Percentiles rank a stretch among this genome's conserved stretches.
Evolutionary conservation across 2,888 invertebrate genomes (phyloP).

Genomic region (Caenorhabditis sinica): DNA sequence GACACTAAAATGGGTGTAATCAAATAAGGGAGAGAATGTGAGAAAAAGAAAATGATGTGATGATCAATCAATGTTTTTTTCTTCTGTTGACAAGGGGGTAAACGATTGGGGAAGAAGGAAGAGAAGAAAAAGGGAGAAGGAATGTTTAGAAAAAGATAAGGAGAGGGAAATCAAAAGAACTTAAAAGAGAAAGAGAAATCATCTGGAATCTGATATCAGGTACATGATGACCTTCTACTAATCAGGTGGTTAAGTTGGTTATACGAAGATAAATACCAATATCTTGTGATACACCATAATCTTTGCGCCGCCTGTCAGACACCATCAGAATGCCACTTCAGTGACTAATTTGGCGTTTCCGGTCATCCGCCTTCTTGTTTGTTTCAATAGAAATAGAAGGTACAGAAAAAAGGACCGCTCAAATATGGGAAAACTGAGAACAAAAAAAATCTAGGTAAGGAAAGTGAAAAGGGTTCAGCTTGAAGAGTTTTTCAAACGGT

Average conservation of each 20-base stretch:
- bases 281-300: constrained; percentile 55
- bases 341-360: constrained; percentile 61
- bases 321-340: constrained; percentile 43
- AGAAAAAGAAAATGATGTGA: constrained; percentile 48
- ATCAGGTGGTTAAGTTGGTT: constrained; percentile 51
- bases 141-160: constrained; percentile 30
- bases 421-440: background rate
- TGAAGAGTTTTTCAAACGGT: background rate
- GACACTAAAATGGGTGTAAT: constrained; percentile 45
- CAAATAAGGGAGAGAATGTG: constrained; percentile 34
- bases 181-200: constrained; percentile 13
- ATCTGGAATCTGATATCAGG: constrained; percentile 30
- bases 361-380: constrained; percentile 43
- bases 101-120: constrained; percentile 21
- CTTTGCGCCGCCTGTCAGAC: constrained; percentile 19
- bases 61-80: constrained; percentile 57
- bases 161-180: constrained; percentile 1
- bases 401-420: background rate
- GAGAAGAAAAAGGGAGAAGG: constrained; percentile 11
- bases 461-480: constrained; percentile 21
- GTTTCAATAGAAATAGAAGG: constrained; percentile 15
- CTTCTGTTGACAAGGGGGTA: constrained; percentile 25
- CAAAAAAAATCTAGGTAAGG: constrained; percentile 6
- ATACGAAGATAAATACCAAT: constrained; percentile 47
- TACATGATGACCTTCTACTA: constrained; percentile 38